These are phyloP conservation scores for Isoperla grammatica DNA, from an alignment of 2,888 invertebrate species.

Conservation along the genomic window DNA sequence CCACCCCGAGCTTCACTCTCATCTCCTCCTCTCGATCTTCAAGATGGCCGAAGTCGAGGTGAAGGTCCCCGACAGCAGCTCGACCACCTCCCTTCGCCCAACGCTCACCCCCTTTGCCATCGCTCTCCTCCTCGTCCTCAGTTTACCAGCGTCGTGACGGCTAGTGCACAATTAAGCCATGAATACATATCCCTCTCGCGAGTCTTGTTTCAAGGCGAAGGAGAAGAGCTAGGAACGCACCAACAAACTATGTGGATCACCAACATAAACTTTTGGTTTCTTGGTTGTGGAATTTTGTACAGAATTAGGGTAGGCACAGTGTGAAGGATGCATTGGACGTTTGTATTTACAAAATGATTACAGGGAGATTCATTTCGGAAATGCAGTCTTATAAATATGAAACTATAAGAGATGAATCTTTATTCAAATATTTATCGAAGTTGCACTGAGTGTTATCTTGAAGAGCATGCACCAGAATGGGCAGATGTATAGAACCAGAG, in stretches of 20 bases:
- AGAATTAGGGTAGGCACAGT: constrained; percentile 10
- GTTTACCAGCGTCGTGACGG: constrained; percentile 24
- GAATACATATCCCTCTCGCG: constrained; percentile 9
- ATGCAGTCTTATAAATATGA: constrained; percentile 6
- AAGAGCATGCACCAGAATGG: constrained; percentile 3
- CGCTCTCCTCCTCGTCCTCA: neutral
- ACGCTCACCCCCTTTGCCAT: neutral
- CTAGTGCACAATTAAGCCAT: constrained; percentile 7
- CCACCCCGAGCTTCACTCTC: constrained; percentile 78
- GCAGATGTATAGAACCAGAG: neutral
- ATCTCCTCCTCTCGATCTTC: constrained; percentile 81
- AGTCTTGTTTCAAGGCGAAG: neutral
- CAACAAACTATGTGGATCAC: too few species aligned
- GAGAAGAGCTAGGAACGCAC: too few species aligned
- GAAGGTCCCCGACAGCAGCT: constrained; percentile 64
- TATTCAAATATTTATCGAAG: constrained; percentile 1
- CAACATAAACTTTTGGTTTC: neutral
- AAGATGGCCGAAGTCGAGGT: constrained; percentile 90
- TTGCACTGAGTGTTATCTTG: constrained; percentile 11
- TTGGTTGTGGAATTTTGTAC: constrained; percentile 24
- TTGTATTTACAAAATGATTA: constrained; percentile 9
- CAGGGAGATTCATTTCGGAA: constrained; percentile 6
- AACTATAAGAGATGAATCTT: neutral
- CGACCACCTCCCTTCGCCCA: constrained; percentile 1
- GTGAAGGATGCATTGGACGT: constrained; percentile 2